Percentiles rank a stretch among this genome's conserved stretches.
These are phyloP conservation scores for Andrena camellia DNA, from an alignment of 2,888 invertebrate species.

Conservation along the genomic window DNA sequence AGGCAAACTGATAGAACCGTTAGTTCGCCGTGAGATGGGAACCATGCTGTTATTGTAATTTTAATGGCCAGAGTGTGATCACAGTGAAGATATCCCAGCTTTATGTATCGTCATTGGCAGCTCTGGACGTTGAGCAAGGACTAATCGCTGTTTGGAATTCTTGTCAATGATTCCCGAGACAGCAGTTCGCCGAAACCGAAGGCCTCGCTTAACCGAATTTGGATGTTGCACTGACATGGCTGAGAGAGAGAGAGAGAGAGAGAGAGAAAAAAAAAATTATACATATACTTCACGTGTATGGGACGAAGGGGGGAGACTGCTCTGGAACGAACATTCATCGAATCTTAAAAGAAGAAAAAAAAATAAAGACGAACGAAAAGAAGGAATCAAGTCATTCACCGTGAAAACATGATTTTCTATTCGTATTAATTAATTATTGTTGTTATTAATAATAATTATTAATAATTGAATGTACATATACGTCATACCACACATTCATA, in stretches of 20 bases:
- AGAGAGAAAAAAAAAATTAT: too few species aligned
- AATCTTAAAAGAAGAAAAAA: slow-evolving; percentile 67
- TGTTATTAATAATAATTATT: slow-evolving; percentile 85
- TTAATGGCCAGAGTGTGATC: slow-evolving; percentile 61
- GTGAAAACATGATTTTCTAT: slow-evolving; percentile 84
- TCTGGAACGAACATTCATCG: slow-evolving; percentile 76
- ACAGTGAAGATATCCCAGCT: slow-evolving; percentile 62
- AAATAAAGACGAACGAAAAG: slow-evolving; percentile 33
- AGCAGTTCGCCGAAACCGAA: slow-evolving; percentile 65
- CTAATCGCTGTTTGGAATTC: slow-evolving; percentile 53
- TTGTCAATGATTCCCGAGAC: slow-evolving; percentile 39
- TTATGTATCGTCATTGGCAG: slow-evolving; percentile 65
- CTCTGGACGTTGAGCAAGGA: slow-evolving; percentile 61
- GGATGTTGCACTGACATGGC: slow-evolving; percentile 62
- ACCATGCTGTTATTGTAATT: slow-evolving; percentile 66
- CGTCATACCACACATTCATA: slow-evolving; percentile 81
- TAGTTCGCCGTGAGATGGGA: slow-evolving; percentile 58
- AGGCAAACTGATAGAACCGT: slow-evolving; percentile 54
- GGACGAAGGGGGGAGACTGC: slow-evolving; percentile 60
- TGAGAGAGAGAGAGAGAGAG: slow-evolving; percentile 17
- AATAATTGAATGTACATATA: slow-evolving; percentile 85
- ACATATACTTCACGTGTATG: slow-evolving; percentile 63
- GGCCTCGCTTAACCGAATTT: slow-evolving; percentile 67
- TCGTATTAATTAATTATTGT: slow-evolving; percentile 84
- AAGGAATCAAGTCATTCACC: slow-evolving; percentile 80